Percentiles rank a stretch among this genome's conserved stretches.
Evolutionary conservation across 2,888 invertebrate species (phyloP).

Genomic region (Perizoma flavofasciatum): DNA sequence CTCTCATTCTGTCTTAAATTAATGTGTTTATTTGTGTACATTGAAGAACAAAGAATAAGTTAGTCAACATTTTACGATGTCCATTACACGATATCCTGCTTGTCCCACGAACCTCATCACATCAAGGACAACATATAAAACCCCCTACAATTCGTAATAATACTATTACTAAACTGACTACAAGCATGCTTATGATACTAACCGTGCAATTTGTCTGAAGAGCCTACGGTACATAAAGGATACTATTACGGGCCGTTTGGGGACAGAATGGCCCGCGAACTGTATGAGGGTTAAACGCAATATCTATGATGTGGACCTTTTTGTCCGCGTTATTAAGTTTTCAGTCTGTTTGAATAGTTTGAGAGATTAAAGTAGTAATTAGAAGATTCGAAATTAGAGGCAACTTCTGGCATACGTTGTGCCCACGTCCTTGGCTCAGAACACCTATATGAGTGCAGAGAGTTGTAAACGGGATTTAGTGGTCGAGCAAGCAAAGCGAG

Average conservation of each 20-base stretch:
- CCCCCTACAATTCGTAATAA: neutral
- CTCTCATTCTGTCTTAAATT: too few species aligned
- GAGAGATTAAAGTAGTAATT: too few species aligned
- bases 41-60: too few species aligned
- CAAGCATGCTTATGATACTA: slow-evolving; percentile 28
- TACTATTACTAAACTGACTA: slow-evolving; percentile 12
- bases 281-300: slow-evolving; percentile 32
- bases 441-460: too few species aligned
- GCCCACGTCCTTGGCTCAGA: too few species aligned
- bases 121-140: neutral
- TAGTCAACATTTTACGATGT: too few species aligned
- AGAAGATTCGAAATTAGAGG: too few species aligned
- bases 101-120: neutral
- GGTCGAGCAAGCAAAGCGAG: too few species aligned
- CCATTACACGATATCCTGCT: too few species aligned
- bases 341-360: neutral
- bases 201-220: slow-evolving; percentile 32
- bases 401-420: too few species aligned
- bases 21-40: too few species aligned
- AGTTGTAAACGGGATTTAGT: too few species aligned
- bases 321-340: slow-evolving; percentile 18
- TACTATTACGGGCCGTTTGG: slow-evolving; percentile 28
- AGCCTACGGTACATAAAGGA: slow-evolving; percentile 29
- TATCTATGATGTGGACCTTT: slow-evolving; percentile 28
- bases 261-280: slow-evolving; percentile 32